Evolutionary conservation across 35 echinoderm and acorn worm genomes (phyloP).

Genomic region (Chiridota heheva): DNA sequence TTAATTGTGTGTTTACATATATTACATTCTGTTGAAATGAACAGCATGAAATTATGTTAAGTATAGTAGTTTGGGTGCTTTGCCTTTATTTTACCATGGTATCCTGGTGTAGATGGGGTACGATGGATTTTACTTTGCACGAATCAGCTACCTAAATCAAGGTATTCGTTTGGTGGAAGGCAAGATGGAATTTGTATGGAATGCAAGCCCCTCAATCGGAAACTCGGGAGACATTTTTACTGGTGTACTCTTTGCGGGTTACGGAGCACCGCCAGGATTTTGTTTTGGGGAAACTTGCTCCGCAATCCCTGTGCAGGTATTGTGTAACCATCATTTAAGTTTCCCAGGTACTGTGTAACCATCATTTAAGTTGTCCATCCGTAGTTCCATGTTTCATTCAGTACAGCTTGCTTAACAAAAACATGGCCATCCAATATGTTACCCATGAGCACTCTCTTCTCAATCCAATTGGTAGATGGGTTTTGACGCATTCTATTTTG

Average conservation of each 20-base stretch:
- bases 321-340: no score
- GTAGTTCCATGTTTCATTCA: no score
- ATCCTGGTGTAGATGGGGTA: slow-evolving; percentile 36
- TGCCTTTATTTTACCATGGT: background rate
- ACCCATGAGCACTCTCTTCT: background rate
- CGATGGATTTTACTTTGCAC: slow-evolving; percentile 56
- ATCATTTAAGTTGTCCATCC: no score
- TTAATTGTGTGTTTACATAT: no score
- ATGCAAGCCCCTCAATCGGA: slow-evolving; percentile 46
- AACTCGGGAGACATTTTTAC: slow-evolving; percentile 35
- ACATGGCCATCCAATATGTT: no score
- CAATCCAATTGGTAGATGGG: slow-evolving; percentile 64
- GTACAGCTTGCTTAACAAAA: no score
- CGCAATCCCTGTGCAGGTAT: slow-evolving; percentile 49
- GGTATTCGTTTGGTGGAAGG: slow-evolving; percentile 30
- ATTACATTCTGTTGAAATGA: no score
- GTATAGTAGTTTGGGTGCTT: no score
- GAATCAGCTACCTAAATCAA: slow-evolving; percentile 46
- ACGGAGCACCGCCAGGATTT: slow-evolving; percentile 41
- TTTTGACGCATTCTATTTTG: slow-evolving; percentile 98
- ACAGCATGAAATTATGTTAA: no score
- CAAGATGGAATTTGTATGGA: slow-evolving; percentile 47
- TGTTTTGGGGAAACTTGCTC: slow-evolving; percentile 50
- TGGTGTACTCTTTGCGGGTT: slow-evolving; percentile 43
- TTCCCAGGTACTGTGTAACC: no score